Evolutionary conservation across 2,797 vertebrate species (phyloP).

Genomic region (Tiaroga cobitis): DNA sequence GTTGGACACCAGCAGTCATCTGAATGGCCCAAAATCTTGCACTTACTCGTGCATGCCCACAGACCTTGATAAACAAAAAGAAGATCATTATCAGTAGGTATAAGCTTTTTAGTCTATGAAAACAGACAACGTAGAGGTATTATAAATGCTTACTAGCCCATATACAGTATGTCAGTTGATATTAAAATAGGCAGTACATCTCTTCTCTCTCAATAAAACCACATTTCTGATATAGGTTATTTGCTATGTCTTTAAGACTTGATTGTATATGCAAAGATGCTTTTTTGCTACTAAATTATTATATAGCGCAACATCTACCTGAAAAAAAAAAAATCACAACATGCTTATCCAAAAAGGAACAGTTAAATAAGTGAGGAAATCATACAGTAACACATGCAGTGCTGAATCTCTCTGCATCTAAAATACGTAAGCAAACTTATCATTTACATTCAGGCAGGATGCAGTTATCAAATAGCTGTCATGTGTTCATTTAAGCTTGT

Average conservation of each 20-base stretch:
- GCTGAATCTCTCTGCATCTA: neutral
- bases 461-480: neutral
- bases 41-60: constrained; percentile 96
- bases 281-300: neutral
- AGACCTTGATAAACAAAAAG: constrained; percentile 76
- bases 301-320: neutral
- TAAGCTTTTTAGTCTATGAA: neutral
- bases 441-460: neutral
- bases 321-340: neutral
- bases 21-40: constrained; percentile 96
- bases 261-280: neutral
- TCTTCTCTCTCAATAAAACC: neutral
- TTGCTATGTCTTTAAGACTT: neutral
- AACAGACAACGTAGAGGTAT: no score
- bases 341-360: neutral
- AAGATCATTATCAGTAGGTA: neutral
- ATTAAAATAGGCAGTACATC: neutral
- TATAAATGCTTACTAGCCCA: neutral
- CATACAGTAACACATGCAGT: neutral
- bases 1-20: constrained; percentile 97
- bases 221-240: neutral
- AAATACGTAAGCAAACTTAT: neutral
- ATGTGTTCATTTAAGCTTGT: no score
- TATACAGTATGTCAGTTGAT: no score
- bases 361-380: neutral